These are phyloP conservation scores for Eremobia ochroleuca DNA, from an alignment of 2,888 invertebrate species.

Conservation along the genomic window DNA sequence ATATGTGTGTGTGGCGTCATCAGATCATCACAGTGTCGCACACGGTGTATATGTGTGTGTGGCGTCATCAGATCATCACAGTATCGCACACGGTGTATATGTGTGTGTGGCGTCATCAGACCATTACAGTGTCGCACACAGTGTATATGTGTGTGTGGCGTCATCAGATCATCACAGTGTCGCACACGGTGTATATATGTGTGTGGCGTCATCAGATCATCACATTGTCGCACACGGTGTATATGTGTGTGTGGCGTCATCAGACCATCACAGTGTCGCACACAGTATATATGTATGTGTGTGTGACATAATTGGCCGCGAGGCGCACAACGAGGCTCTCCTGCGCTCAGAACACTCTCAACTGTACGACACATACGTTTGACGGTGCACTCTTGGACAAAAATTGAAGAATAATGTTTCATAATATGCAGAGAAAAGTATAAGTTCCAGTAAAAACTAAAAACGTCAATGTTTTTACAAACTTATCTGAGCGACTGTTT, in stretches of 20 bases:
- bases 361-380: conserved; percentile 16
- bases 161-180: neutral
- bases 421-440: neutral
- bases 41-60: neutral
- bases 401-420: neutral
- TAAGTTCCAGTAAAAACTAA: too few relatives aligned
- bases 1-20: neutral
- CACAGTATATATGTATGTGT: neutral
- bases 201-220: neutral
- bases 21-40: neutral
- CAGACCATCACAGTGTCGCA: neutral
- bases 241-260: neutral
- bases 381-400: neutral
- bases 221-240: neutral
- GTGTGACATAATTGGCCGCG: conserved; percentile 7
- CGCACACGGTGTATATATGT: neutral
- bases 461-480: neutral
- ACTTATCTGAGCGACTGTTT: neutral
- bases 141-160: neutral
- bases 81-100: neutral
- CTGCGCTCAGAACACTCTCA: conserved; percentile 22
- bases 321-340: neutral
- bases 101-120: neutral
- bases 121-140: neutral
- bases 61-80: conserved; percentile 3